These are phyloP conservation scores for Endomychus coccineus DNA, from an alignment of 2,888 invertebrate species.

Conservation along the genomic window DNA sequence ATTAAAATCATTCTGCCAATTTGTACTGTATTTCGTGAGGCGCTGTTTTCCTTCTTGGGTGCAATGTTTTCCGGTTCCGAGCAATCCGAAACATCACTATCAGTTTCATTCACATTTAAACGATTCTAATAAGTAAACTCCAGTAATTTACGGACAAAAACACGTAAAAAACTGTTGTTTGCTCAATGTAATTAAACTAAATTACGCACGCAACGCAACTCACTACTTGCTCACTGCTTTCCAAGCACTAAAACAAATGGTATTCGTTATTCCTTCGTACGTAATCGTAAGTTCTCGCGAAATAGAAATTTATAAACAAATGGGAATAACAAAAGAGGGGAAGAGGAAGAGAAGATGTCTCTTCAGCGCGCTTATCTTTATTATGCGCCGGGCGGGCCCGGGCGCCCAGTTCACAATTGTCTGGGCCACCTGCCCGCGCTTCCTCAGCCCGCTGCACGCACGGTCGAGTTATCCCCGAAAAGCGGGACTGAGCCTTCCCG, in stretches of 20 bases:
- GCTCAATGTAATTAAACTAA: conserved; percentile 3
- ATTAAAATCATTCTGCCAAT: conserved; percentile 5
- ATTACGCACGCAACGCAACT: conserved; percentile 5
- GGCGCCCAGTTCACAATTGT: too few species aligned
- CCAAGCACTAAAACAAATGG: conserved; percentile 1
- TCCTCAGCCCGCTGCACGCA: too few species aligned
- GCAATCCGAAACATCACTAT: not conserved
- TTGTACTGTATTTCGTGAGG: conserved; percentile 7
- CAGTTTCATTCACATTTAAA: conserved; percentile 2
- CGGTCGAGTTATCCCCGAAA: too few species aligned
- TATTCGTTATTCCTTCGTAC: conserved; percentile 5
- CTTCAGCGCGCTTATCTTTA: too few species aligned
- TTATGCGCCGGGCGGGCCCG: too few species aligned
- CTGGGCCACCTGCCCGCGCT: too few species aligned
- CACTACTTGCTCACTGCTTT: conserved; percentile 5
- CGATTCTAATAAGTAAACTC: conserved; percentile 4
- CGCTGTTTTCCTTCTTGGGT: conserved; percentile 4
- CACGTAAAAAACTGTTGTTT: conserved; percentile 3
- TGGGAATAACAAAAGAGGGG: not conserved
- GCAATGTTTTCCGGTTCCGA: not conserved
- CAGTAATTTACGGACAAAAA: conserved; percentile 1
- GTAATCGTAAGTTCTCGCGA: conserved; percentile 4
- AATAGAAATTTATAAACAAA: conserved; percentile 3
- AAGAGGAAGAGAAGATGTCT: not conserved
- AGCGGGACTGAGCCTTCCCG: too few species aligned